These are phyloP conservation scores for Patiria pectinifera DNA, from an alignment of 53 echinoderm and acorn worm species.

Conservation along the genomic window DNA sequence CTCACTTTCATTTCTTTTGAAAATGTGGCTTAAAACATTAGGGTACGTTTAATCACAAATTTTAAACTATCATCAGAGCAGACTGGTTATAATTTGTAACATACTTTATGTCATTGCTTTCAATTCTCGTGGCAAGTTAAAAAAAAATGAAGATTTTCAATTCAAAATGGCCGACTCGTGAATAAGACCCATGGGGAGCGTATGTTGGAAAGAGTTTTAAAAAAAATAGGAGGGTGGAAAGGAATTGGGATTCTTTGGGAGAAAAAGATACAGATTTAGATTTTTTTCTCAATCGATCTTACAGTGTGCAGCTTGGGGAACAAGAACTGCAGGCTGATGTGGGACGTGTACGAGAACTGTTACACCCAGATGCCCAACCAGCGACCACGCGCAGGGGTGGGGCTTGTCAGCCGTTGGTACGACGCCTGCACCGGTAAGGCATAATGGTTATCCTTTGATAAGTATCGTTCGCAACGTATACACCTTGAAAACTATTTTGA, in stretches of 20 bases:
- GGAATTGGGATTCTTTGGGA: background rate
- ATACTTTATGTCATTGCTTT: no score
- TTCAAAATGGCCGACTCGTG: no score
- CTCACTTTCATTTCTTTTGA: no score
- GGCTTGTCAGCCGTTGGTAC: conserved; percentile 82
- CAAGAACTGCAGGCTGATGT: conserved; percentile 87
- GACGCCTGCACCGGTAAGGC: conserved; percentile 83
- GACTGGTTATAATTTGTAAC: no score
- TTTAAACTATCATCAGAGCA: no score
- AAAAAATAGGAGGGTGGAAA: background rate
- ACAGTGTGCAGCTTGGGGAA: conserved; percentile 83
- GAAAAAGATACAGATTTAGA: background rate
- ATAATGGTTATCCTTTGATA: background rate
- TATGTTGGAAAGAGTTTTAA: no score
- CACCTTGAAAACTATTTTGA: background rate
- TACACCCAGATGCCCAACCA: conserved; percentile 72
- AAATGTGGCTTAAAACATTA: no score
- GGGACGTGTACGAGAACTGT: conserved; percentile 86
- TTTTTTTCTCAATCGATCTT: background rate
- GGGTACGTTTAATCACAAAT: no score
- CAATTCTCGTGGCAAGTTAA: no score
- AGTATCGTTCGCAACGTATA: background rate
- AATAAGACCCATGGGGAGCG: no score
- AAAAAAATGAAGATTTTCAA: no score
- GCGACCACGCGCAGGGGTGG: conserved; percentile 75